Evolutionary conservation across 2,797 vertebrate species (phyloP).

Genomic region (Nyctibius grandis): DNA sequence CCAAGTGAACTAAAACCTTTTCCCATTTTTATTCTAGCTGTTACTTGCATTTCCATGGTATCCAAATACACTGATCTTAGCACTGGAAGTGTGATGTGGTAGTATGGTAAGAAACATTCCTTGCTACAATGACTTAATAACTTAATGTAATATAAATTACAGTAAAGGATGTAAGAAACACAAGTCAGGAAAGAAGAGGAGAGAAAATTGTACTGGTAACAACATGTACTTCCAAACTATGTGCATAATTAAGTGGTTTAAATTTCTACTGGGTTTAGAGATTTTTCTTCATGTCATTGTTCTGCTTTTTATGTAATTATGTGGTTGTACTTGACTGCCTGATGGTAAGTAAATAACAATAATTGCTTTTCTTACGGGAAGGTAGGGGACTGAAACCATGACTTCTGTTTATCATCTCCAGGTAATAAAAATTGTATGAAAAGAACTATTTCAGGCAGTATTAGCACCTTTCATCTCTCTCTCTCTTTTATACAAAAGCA

Average conservation of each 20-base stretch:
- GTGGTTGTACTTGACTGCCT: conserved; percentile 40
- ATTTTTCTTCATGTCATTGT: not conserved
- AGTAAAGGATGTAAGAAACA: not conserved
- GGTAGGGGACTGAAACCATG: conserved; percentile 3
- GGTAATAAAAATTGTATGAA: conserved; percentile 29
- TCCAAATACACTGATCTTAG: not conserved
- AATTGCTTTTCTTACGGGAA: conserved; percentile 26
- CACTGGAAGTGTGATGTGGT: not conserved
- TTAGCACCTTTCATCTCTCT: not conserved
- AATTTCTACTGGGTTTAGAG: not conserved
- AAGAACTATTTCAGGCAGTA: not conserved
- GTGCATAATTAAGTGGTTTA: not conserved
- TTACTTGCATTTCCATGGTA: not conserved
- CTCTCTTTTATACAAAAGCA: not conserved
- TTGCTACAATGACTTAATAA: not conserved
- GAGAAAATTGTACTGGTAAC: not conserved
- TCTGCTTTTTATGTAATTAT: not conserved
- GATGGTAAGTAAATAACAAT: not conserved
- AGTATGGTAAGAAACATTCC: not conserved
- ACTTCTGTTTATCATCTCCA: conserved; percentile 20
- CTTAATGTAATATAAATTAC: not conserved
- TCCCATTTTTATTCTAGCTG: not conserved
- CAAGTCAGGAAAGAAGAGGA: not conserved
- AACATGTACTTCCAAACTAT: not conserved
- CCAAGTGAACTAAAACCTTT: not conserved